Conservation (phyloP, 53 echinoderm and acorn worm species). For the Luidia sarsii region DNA sequence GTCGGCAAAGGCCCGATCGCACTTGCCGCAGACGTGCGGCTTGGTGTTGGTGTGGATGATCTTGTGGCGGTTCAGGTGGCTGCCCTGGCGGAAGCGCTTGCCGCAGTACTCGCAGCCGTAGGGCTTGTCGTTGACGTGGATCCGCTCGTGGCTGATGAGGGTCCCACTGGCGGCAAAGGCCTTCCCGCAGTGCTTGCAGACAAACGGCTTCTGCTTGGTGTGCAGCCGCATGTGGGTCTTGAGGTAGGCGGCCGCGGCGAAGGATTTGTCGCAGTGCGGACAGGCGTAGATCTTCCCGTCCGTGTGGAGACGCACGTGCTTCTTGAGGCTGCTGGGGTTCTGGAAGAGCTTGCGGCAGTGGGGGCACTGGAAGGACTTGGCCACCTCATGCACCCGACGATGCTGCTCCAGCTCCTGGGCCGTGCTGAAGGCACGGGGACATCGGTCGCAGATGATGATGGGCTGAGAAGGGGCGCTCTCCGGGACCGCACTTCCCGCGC, state of each 20-base stretch:
- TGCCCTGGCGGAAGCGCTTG: slow-evolving; percentile 66
- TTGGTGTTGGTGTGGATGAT: slow-evolving; percentile 49
- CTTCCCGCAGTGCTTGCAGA: slow-evolving; percentile 55
- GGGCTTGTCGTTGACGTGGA: slow-evolving; percentile 62
- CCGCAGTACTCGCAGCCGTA: slow-evolving; percentile 63
- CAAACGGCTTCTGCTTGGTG: slow-evolving; percentile 47
- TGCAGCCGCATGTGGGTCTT: slow-evolving; percentile 56
- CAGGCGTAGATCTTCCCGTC: slow-evolving; percentile 53
- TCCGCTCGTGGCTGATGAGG: slow-evolving; percentile 51
- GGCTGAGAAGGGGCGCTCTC: background rate
- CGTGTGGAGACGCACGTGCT: slow-evolving; percentile 30
- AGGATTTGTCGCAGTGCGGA: slow-evolving; percentile 39
- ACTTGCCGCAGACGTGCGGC: slow-evolving; percentile 48
- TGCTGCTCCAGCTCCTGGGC: slow-evolving; percentile 24
- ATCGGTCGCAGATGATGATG: slow-evolving; percentile 20
- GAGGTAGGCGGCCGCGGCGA: slow-evolving; percentile 43
- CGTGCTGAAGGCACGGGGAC: slow-evolving; percentile 13
- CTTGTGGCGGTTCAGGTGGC: slow-evolving; percentile 46
- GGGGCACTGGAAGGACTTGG: slow-evolving; percentile 17
- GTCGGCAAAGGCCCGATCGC: slow-evolving; percentile 47
- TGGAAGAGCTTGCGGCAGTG: slow-evolving; percentile 40
- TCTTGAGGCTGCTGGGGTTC: slow-evolving; percentile 40
- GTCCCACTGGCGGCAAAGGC: slow-evolving; percentile 46
- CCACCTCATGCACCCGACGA: slow-evolving; percentile 11
- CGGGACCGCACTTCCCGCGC: background rate